phyloP scores from a whole-genome alignment of 2,797 vertebrate species.

The Anomalospiza imberbis region DNA sequence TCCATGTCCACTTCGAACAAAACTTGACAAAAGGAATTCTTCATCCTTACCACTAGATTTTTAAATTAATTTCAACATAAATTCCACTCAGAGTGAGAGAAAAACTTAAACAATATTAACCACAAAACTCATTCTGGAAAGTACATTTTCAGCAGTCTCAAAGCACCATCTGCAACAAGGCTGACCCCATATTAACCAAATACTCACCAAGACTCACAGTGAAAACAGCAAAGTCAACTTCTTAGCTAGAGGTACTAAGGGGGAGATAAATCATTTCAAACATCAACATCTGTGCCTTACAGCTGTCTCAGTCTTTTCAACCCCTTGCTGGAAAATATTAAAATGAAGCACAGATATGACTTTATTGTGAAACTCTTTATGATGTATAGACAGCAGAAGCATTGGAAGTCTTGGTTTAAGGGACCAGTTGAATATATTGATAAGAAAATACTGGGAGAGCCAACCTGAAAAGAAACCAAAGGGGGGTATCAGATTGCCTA shows the following conservation, averaged over 20 bases:
- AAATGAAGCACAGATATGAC: background rate
- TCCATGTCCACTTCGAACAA: background rate
- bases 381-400: background rate
- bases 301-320: constrained; percentile 28
- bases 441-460: background rate
- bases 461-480: background rate
- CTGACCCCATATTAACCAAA: background rate
- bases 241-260: background rate
- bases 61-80: background rate
- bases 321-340: background rate
- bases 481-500: background rate
- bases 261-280: constrained; percentile 20
- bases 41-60: background rate
- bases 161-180: background rate
- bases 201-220: background rate
- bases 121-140: background rate
- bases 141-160: background rate
- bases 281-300: constrained; percentile 33
- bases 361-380: background rate
- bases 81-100: background rate
- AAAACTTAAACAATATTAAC: background rate
- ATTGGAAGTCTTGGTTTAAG: background rate
- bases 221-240: background rate
- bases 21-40: background rate
- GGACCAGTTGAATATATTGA: background rate